phyloP scores from a whole-genome alignment of 2,113 vertebrate genomes.

The Suricata suricatta region DNA sequence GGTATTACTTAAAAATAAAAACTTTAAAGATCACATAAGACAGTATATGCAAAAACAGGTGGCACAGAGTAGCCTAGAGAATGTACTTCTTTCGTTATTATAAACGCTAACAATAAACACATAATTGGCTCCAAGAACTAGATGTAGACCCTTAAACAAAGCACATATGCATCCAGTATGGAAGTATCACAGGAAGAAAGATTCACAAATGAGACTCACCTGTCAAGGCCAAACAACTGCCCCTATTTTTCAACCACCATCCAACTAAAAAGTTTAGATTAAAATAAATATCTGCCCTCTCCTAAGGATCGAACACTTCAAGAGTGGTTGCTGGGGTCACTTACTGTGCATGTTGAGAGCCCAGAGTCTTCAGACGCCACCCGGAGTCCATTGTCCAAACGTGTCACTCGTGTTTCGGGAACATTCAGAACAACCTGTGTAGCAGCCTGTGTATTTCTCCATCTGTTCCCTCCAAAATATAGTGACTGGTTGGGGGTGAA shows the following conservation, averaged over 20 bases:
- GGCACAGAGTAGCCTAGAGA: neutral
- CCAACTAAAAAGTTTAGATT: neutral
- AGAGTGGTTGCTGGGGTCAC: slow-evolving; percentile 46
- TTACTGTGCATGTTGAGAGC: slow-evolving; percentile 95
- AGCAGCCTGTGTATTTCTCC: slow-evolving; percentile 86
- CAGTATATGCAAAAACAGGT: neutral
- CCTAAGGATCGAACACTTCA: neutral
- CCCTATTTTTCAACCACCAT: neutral
- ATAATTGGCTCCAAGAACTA: neutral
- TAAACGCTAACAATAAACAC: neutral
- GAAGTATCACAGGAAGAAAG: neutral
- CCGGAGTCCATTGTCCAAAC: slow-evolving; percentile 93
- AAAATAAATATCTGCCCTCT: neutral
- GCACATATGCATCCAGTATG: neutral
- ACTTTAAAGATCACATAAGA: neutral
- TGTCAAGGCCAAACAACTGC: neutral
- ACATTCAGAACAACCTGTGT: slow-evolving; percentile 92
- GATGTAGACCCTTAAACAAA: neutral
- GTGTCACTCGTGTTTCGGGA: slow-evolving; percentile 94
- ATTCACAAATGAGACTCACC: neutral
- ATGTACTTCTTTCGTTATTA: neutral
- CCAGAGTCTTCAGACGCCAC: slow-evolving; percentile 97
- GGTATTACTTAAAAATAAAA: too few species aligned
- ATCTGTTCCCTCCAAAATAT: slow-evolving; percentile 78
- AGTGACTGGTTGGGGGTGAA: neutral